Percentiles rank a stretch among this genome's conserved stretches.
phyloP scores from a whole-genome alignment of 2,113 vertebrate species.

The Peucedramus taeniatus region DNA sequence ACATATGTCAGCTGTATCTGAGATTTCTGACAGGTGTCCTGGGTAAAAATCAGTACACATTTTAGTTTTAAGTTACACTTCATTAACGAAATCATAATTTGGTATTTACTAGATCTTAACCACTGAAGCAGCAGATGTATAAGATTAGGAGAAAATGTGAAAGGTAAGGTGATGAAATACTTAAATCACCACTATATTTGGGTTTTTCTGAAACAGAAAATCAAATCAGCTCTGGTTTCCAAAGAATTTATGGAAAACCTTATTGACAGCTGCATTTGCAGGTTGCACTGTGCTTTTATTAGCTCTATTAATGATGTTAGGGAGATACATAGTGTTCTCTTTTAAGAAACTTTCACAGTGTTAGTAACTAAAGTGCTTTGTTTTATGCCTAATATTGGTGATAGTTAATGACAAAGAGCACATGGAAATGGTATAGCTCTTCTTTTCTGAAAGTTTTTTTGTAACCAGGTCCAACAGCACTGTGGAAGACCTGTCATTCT shows the following conservation, averaged over 20 bases:
- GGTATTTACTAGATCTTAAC: neutral
- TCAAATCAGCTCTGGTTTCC: neutral
- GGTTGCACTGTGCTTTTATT: neutral
- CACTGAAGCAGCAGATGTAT: neutral
- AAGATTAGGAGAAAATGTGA: neutral
- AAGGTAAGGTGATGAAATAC: neutral
- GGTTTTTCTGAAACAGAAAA: neutral
- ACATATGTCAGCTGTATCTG: neutral
- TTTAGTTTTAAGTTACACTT: neutral
- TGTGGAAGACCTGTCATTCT: neutral
- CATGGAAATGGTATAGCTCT: neutral
- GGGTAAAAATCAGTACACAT: neutral
- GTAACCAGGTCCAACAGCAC: neutral
- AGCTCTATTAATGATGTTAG: neutral
- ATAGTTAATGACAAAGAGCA: neutral
- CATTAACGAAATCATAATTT: neutral
- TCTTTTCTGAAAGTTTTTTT: neutral
- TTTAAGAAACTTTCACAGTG: neutral
- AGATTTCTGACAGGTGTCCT: neutral
- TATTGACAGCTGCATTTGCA: neutral
- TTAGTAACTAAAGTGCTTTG: neutral
- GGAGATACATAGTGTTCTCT: neutral
- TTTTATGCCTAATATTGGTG: neutral
- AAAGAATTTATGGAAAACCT: neutral
- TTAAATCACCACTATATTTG: neutral